A percentile compares a stretch with the other conserved stretches of the same genome.
phyloP scores from a whole-genome alignment of 2,888 invertebrate species.

The Trissolcus brochymenae region DNA sequence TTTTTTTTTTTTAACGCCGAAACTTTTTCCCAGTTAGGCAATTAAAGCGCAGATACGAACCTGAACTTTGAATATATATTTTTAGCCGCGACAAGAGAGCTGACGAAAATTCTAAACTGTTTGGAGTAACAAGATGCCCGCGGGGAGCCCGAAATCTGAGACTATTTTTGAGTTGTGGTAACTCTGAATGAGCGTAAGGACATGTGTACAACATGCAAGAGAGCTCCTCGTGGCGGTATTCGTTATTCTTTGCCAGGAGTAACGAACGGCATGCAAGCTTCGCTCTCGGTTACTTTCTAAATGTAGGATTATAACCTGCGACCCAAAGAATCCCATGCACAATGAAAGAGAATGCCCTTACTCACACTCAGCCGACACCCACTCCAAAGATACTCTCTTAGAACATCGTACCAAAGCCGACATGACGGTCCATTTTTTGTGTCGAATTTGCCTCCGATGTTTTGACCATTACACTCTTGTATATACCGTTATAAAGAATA shows the following conservation, averaged over 20 bases:
- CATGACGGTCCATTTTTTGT: conserved; percentile 32
- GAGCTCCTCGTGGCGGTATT: conserved; percentile 32
- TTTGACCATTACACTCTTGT: conserved; percentile 23
- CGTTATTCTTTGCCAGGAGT: conserved; percentile 40
- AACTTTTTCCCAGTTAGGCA: too few species aligned
- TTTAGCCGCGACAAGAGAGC: neutral
- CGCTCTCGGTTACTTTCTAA: conserved; percentile 67
- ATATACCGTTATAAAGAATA: conserved; percentile 33
- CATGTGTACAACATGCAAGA: conserved; percentile 41
- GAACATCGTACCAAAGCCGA: conserved; percentile 20
- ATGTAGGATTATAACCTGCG: conserved; percentile 71
- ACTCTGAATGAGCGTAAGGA: conserved; percentile 48
- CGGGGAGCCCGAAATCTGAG: conserved; percentile 18
- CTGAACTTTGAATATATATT: too few species aligned
- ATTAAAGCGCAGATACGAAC: too few species aligned
- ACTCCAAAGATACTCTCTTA: conserved; percentile 33
- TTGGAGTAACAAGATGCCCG: conserved; percentile 16
- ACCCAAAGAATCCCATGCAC: conserved; percentile 71
- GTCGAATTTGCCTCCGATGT: neutral
- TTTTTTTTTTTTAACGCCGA: too few species aligned
- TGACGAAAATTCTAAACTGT: neutral
- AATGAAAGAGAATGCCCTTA: conserved; percentile 66
- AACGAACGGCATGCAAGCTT: conserved; percentile 46
- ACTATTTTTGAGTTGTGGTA: conserved; percentile 31
- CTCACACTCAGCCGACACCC: conserved; percentile 60